Evolutionary conservation across 2,888 invertebrate species (phyloP), one percentile per base, ranked within the genome.

Genomic region (Eupsilia transversa): DNA sequence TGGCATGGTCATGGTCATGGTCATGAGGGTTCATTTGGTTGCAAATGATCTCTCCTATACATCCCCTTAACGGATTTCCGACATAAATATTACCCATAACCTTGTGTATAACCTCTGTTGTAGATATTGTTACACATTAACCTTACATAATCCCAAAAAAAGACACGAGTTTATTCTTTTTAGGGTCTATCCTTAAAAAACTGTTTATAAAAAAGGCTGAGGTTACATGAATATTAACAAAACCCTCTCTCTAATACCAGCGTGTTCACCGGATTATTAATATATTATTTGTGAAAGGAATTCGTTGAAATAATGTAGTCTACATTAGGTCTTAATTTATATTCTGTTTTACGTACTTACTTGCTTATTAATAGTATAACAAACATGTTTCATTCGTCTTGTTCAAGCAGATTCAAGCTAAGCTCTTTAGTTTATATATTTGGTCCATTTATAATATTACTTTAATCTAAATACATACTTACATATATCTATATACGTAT

Each of bases 331-430:
- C 56, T 49, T 65, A 46, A 23, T 69, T 56, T 61, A 61, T 61
- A 79, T 79, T 79, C 80, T 66, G 46, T 79, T 68, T 72, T 20
- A 41, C 30, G 2, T 60, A 38, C 14, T 7, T 27, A 33, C 23
- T 10, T 27, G 10, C 14, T 33, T 43, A n/a, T 43, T 70, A 70
- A 54, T 78, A n/a, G n/a, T n/a, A 14, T 27, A 38, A 43, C 35
- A 49, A 46, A 17, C 6, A 27, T 57, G 30, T 57, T 66, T 35
- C 12, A 43, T 70, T 63, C 27, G n/a, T 67, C 30, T 63, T n/a
- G 30, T 57, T 27, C 9, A 20, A 33, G 33, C 30, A 27, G 33
- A 27, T 49, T 57, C 1, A 33, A 57, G 33, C 9, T 38, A n/a
- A 56, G n/a, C 5, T 64, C n/a, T 35, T 54, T 27, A 52, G 4